A percentile compares a stretch with the other conserved stretches of the same genome.
Conservation (phyloP, 2,888 invertebrate genomes). For the Automeris io region DNA sequence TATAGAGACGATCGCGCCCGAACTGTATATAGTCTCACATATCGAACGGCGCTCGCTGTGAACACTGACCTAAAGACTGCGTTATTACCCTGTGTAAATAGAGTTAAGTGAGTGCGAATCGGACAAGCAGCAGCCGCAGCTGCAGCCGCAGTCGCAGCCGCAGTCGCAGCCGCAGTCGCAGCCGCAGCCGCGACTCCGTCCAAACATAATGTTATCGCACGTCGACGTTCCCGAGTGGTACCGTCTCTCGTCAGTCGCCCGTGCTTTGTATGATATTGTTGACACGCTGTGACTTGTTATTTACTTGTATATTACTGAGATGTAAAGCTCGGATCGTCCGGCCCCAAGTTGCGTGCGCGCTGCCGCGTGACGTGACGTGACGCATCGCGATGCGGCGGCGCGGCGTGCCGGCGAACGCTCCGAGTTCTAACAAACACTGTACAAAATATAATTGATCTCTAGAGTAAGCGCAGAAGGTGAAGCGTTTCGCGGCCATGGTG, state of each 20-base stretch:
- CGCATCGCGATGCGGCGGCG: too few relatives aligned
- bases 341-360: background rate
- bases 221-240: background rate
- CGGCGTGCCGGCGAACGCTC: background rate
- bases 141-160: background rate
- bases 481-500: background rate
- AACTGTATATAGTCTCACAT: conserved; percentile 8
- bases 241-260: background rate
- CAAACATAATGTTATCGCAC: background rate
- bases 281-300: background rate
- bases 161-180: background rate
- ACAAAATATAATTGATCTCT: conserved; percentile 4
- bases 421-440: conserved; percentile 1
- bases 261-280: background rate
- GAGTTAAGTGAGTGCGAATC: conserved; percentile 9
- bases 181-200: background rate
- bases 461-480: background rate
- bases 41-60: background rate
- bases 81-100: conserved; percentile 3
- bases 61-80: background rate
- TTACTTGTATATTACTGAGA: background rate
- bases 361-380: background rate
- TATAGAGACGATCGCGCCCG: too few relatives aligned
- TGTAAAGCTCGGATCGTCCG: background rate
- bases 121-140: conserved; percentile 2